Evolutionary conservation across 2,113 vertebrate species (phyloP).

Genomic region (Chloropsis hardwickii): DNA sequence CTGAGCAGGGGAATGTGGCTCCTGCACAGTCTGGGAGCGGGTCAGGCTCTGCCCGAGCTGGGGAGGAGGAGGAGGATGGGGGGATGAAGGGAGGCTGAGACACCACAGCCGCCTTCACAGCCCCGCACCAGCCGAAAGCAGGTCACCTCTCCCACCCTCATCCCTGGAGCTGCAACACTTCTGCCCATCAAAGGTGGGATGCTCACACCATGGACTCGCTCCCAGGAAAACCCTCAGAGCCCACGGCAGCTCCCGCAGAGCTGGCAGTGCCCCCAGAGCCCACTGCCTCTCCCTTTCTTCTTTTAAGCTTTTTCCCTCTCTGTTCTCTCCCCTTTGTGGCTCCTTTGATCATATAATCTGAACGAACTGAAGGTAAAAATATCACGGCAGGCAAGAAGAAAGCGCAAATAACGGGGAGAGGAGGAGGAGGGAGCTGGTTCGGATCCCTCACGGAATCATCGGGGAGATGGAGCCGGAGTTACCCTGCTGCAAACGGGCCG

Average conservation of each 20-base stretch:
- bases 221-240: not conserved
- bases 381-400: conserved; percentile 47
- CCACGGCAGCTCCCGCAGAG: not conserved
- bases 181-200: not conserved
- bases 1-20: accelerated
- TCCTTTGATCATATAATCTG: conserved; percentile 69
- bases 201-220: not conserved
- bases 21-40: not conserved
- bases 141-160: not conserved
- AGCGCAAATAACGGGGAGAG: not conserved
- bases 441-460: not conserved
- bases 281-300: conserved; percentile 25
- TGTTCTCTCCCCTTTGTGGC: conserved; percentile 54
- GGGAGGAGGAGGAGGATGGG: not conserved
- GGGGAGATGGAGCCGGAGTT: not conserved
- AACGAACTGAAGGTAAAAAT: conserved; percentile 72
- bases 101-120: not conserved
- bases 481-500: not conserved
- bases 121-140: not conserved
- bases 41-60: not conserved
- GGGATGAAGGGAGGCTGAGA: not conserved
- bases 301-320: conserved; percentile 29
- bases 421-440: not conserved
- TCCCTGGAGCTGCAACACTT: not conserved
- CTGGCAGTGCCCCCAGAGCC: not conserved